These are phyloP conservation scores for Ceuthmochares aereus DNA, from an alignment of 2,113 vertebrate species.

Conservation along the genomic window DNA sequence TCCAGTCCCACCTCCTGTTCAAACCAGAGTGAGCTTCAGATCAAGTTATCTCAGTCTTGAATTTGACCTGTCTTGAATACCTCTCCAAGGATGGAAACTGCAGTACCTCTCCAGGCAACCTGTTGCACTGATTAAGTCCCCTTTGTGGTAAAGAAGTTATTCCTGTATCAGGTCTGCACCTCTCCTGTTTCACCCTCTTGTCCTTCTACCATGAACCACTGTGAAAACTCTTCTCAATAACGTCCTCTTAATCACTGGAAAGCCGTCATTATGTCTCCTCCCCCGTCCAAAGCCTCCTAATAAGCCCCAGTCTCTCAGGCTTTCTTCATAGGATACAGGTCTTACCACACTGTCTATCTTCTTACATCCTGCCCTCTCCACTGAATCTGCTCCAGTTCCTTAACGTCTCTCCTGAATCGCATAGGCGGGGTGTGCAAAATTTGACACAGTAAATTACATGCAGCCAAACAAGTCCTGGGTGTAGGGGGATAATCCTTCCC, in stretches of 20 bases:
- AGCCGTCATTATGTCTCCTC: background rate
- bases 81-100: background rate
- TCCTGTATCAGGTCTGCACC: background rate
- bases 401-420: background rate
- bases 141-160: background rate
- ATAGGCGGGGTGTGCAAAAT: background rate
- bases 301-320: background rate
- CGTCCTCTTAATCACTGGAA: background rate
- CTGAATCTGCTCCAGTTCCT: background rate
- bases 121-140: background rate
- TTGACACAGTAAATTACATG: background rate
- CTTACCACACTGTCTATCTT: background rate
- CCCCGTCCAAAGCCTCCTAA: too few species aligned
- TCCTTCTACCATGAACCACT: background rate
- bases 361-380: background rate
- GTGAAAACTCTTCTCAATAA: background rate
- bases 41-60: background rate
- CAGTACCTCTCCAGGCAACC: background rate
- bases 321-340: background rate
- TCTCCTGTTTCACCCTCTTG: background rate
- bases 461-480: background rate
- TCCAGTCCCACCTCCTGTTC: background rate
- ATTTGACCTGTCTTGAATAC: background rate
- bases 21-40: background rate
- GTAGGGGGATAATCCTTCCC: background rate